Base-by-base conservation (phyloP, 2,797 vertebrate species). In the Peromyscus attwateri region DNA sequence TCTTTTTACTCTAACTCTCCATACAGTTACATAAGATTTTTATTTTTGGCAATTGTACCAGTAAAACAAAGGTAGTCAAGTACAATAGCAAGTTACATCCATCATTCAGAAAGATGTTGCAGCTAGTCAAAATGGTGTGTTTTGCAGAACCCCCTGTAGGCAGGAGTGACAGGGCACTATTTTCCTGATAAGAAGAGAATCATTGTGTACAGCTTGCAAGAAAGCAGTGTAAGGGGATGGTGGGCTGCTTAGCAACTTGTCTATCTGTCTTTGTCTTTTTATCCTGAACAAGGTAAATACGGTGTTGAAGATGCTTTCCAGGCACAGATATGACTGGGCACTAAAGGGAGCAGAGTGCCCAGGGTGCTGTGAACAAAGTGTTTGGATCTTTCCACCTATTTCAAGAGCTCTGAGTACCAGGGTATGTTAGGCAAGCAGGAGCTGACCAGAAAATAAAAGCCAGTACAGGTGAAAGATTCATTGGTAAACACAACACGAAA, bases 401-500 rank as follows among this genome's bases (percentile, higher is more conserved):
- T 52, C 87, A 84, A 79, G 80, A n/a, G 73, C 82, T 77, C 1
- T 55, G 17, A 75, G 8, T 29, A 68, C 3, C 81, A 37, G 29
- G 8, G n/a, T 70, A 37, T 52, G 91, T 89, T 29, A 34, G 75
- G 14, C 11, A 79, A 87, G 37, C 49, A 75, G 77, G 83, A 64
- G 90, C n/a, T 1, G 11, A 37, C n/a, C 49, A 62, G n/a, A 31
- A 80, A 77, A 89, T 40, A 83, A 87, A 93, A 91, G 19, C 49
- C 37, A 60, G 19, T 81, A 62, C 1, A 12, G 40, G 73, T 52
- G 27, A 40, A 92, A 83, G 73, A 37, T 23, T 66, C 71, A 27
- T 31, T n/a, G 46, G 52, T 25, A 87, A 95, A 55, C 46, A 46
- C 92, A 55, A 85, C 37, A 29, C 66, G 31, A 84, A 91, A 80